These are phyloP conservation scores for Nomada flava DNA, from an alignment of 2,888 invertebrate genomes.

Conservation along the genomic window DNA sequence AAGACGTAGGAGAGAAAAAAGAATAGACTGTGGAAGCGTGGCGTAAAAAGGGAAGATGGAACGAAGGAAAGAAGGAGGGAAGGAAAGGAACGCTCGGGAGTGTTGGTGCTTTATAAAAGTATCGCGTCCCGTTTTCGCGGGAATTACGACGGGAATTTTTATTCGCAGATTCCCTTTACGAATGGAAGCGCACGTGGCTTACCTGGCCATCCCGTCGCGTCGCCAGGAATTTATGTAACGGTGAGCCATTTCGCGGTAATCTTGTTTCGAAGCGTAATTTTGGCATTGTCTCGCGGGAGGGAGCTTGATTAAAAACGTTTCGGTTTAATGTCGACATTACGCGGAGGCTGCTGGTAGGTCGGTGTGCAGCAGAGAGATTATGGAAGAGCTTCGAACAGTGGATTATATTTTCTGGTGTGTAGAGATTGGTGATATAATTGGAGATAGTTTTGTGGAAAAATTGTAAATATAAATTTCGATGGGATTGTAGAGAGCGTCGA, in stretches of 20 bases:
- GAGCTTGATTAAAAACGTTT: conserved; percentile 42
- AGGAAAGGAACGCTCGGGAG: conserved; percentile 19
- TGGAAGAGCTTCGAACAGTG: too few relatives aligned
- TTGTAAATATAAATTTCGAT: too few relatives aligned
- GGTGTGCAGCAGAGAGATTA: conserved; percentile 6
- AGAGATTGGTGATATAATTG: too few relatives aligned
- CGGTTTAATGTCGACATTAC: conserved; percentile 24
- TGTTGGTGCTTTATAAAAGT: conserved; percentile 57
- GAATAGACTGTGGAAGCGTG: too few relatives aligned
- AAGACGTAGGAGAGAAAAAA: too few relatives aligned
- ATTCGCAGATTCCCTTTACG: conserved; percentile 42
- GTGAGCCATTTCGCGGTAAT: conserved; percentile 35
- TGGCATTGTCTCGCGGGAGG: conserved; percentile 3
- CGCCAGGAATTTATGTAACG: conserved; percentile 39
- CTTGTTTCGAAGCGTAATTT: conserved; percentile 24
- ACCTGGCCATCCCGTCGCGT: conserved; percentile 5
- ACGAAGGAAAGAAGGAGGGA: not conserved
- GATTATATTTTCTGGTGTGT: not conserved
- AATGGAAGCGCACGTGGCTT: conserved; percentile 7
- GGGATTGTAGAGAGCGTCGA: too few relatives aligned
- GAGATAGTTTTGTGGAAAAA: too few relatives aligned
- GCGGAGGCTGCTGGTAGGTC: not conserved
- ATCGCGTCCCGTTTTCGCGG: conserved; percentile 25
- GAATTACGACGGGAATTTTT: conserved; percentile 53
- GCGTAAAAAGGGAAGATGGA: not conserved